These are phyloP conservation scores for Tiliacea aurago DNA, from an alignment of 2,888 invertebrate species.

Conservation along the genomic window DNA sequence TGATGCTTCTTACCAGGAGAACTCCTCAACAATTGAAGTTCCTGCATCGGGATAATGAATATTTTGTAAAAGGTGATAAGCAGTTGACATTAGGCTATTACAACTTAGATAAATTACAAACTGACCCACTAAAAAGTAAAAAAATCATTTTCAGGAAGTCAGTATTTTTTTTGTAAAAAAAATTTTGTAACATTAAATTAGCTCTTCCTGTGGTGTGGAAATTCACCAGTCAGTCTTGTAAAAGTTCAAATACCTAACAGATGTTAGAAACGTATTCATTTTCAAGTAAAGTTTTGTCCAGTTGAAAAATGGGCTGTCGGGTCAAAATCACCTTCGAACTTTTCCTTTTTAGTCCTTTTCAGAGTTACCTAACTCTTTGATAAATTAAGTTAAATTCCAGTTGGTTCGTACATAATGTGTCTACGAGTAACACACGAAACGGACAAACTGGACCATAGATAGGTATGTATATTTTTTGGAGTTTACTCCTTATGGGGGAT, in stretches of 20 bases:
- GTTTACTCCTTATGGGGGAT: no score
- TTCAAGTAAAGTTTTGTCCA: constrained; percentile 14
- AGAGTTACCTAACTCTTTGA: constrained; percentile 29
- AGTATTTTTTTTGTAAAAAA: not conserved
- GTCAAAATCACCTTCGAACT: constrained; percentile 14
- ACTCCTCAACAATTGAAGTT: no score
- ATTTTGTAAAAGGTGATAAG: no score
- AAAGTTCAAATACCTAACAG: constrained; percentile 1
- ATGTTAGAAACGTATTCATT: constrained; percentile 7
- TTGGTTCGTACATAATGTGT: not conserved
- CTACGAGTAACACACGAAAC: not conserved
- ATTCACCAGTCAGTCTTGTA: not conserved
- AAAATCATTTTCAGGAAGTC: no score
- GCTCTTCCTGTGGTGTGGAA: not conserved
- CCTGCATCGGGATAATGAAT: no score
- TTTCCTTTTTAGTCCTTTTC: constrained; percentile 21
- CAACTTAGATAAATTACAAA: no score
- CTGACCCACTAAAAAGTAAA: no score
- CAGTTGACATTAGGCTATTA: no score
- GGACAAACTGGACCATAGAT: not conserved
- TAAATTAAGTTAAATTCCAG: constrained; percentile 27
- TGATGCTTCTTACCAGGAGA: no score
- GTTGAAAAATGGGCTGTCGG: constrained; percentile 13
- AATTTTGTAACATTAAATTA: no score
- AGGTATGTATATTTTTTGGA: no score